phyloP scores from a whole-genome alignment of 92 coral and sea anemone species.

The Phenganax subtilis region DNA sequence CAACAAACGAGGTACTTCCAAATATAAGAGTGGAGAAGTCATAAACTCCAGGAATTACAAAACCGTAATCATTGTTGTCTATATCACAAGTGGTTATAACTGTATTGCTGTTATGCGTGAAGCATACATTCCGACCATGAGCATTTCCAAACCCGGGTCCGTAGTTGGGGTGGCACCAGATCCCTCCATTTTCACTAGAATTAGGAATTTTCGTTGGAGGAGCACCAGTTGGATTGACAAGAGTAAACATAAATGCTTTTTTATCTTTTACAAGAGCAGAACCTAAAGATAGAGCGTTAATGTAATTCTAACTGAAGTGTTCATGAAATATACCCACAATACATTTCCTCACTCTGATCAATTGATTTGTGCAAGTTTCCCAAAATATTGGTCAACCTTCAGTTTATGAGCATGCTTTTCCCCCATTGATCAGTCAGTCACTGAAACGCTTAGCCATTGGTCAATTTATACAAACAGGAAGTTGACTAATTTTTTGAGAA shows the following conservation, averaged over 20 bases:
- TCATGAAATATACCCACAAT: no score
- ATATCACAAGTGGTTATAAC: neutral
- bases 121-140: neutral
- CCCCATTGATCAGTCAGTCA: no score
- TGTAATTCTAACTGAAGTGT: no score
- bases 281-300: neutral
- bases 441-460: no score
- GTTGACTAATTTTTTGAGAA: no score
- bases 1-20: neutral
- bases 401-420: no score
- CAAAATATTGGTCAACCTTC: no score
- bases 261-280: conserved; percentile 10
- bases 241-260: conserved; percentile 7
- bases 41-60: neutral
- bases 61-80: neutral
- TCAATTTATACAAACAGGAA: no score
- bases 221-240: conserved; percentile 15
- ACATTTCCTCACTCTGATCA: no score
- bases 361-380: no score
- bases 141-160: conserved; percentile 1
- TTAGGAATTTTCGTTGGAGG: conserved; percentile 5
- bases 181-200: neutral
- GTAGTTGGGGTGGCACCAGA: conserved; percentile 1
- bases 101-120: neutral
- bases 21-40: neutral